Evolutionary conservation across 2,113 vertebrate species (phyloP), one percentile per base, ranked within the genome.

Genomic region (Colossoma macropomum): DNA sequence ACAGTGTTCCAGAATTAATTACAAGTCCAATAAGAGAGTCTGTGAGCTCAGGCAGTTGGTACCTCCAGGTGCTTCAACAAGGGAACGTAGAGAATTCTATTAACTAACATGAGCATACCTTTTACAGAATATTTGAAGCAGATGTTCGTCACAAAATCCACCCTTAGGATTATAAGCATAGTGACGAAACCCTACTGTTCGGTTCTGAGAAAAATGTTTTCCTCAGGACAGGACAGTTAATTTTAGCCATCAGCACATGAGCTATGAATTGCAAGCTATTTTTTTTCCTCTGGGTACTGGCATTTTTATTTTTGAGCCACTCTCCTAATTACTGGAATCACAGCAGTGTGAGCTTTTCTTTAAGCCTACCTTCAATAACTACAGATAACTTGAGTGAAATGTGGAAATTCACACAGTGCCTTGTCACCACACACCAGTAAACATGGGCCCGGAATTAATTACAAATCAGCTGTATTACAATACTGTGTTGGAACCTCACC

Each of bases 1-100:
- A 21, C 59, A 59, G 59, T 81, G 59, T 76, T 83, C 68, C 75
- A 70, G 79, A 72, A 68, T 80, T 86, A 89, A 87, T 87, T 89
- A 82, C 16, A 68, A 75, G 23, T 81, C 21, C 79, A 84, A 59
- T 83, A 70, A 30, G 54, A 66, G 63, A 81, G 74, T 66, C 73
- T 84, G 66, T 59, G 60, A 81, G 34, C 19, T 76, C 50, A 74
- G 11, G 74, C 56, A 63, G 66, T 30, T 52, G 32, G 66, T 25
- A 54, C 79, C 77, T 86, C 68, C 17, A n/a, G 25, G 62, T 48
- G 56, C 27, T 54, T 54, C 48, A 21, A 34, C 25, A 50, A 21
- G 17, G 27, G 12, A 23, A 28, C 23, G 32, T n/a, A 28, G n/a
- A 50, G 28, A 62, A 28, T 32, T 83, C 54, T 6, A 63, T 54